Evolutionary conservation across 2,113 vertebrate genomes (phyloP), one percentile per base, ranked within the genome.

Genomic region (Dasypus novemcinctus): DNA sequence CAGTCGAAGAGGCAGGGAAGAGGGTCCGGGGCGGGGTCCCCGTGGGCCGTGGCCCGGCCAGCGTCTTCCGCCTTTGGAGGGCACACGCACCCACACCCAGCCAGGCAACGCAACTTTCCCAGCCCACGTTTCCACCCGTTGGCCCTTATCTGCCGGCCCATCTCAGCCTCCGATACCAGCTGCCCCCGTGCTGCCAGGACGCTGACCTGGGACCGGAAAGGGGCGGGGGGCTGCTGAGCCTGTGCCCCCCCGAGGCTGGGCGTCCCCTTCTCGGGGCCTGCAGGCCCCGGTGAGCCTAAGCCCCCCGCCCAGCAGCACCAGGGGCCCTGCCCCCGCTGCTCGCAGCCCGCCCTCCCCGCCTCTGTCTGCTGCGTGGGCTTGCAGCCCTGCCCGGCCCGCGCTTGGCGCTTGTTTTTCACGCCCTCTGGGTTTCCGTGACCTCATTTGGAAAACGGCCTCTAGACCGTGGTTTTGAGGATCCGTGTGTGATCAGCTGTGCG

Each of bases 131-230:
- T 82, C 90, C 93, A 23, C 59, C 68, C 0, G 1, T n/a, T 59
- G 20, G 17, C 81, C 52, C 88, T 90, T 94, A 95, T 94, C 95
- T 85, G 83, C 59, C 36, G 31, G 54, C 59, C 66, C 4, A 76
- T 88, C 95, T 85, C 36, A 5, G 27, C 23, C 18, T 17, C 54
- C 49, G 41, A 57, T 43, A 9, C 17, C 11, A 10, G 57, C 38
- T 6, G 33, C 31, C 59, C 23, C 12, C 23, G 23, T 5, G 13
- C 61, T 72, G 82, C 94, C 43, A 17, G 68, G 72, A 64, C 27
- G 29, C 2, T 4, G 36, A 38, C 38, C 79, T 52, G 72, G 80
- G 59, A 64, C 84, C 5, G 59, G 91, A 92, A 96, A 72, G 36
- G 21, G 49, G 27, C 3, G 5, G 12, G 3, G 4, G 41, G 66